These are phyloP conservation scores for Rhizomys pruinosus DNA, from an alignment of 2,113 vertebrate species.

Conservation along the genomic window DNA sequence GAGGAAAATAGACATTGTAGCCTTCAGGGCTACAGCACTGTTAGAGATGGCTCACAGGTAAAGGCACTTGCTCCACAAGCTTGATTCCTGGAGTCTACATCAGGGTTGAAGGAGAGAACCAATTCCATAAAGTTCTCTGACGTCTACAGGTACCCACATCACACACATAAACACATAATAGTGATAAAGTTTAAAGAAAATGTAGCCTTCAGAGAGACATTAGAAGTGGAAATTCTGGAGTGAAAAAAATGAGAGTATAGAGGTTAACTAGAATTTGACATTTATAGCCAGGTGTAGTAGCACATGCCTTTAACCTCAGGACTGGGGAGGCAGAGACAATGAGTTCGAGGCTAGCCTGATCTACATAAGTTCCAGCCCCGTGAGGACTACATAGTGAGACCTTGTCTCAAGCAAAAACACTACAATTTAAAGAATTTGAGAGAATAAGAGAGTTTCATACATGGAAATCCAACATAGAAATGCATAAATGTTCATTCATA, in stretches of 20 bases:
- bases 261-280: constrained; percentile 40
- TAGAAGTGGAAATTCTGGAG: constrained; percentile 48
- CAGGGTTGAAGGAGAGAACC: background rate
- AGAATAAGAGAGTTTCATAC: background rate
- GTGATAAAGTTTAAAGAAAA: background rate
- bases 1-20: constrained; percentile 14
- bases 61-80: background rate
- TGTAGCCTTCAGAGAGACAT: background rate
- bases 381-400: background rate
- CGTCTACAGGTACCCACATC: background rate
- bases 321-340: no score
- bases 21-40: background rate
- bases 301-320: background rate
- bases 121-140: background rate
- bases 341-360: background rate
- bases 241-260: constrained; percentile 14
- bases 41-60: background rate
- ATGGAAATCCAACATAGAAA: constrained; percentile 22
- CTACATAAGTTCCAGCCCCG: background rate
- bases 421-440: constrained; percentile 46
- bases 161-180: background rate
- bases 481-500: background rate
- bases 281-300: background rate
- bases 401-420: background rate
- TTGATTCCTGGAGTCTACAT: no score